phyloP scores from a whole-genome alignment of 2,888 invertebrate species.

The Argyra leucocephala region DNA sequence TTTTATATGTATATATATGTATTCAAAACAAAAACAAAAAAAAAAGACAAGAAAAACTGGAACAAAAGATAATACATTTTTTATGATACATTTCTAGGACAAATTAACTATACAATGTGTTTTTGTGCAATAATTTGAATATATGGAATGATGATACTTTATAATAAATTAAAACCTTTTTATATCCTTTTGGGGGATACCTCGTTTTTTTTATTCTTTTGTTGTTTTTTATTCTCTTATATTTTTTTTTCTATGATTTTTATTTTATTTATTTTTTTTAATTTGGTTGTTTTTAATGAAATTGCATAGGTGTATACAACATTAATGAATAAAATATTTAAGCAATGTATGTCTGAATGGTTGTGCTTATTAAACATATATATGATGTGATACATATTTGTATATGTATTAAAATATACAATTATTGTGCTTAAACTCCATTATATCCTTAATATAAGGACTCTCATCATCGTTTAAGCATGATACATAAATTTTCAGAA shows the following conservation, averaged over 20 bases:
- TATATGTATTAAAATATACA: background rate
- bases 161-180: background rate
- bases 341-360: background rate
- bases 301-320: background rate
- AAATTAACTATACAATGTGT: too few relatives aligned
- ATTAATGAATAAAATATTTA: background rate
- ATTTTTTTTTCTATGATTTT: background rate
- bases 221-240: background rate
- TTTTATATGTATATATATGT: too few relatives aligned
- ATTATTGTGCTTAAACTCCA: background rate
- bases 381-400: background rate
- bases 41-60: too few relatives aligned
- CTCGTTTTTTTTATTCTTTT: background rate
- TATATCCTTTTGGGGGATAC: background rate
- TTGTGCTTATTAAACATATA: background rate
- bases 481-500: background rate
- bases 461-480: background rate
- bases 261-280: too few relatives aligned
- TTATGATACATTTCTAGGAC: too few relatives aligned
- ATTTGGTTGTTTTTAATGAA: background rate
- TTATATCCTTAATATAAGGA: slow-evolving; percentile 1
- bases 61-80: too few relatives aligned
- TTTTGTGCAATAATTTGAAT: too few relatives aligned
- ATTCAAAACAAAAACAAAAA: too few relatives aligned
- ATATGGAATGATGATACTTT: background rate